Conservation (phyloP, 2,113 vertebrate genomes). For the Charadrius vociferus region DNA sequence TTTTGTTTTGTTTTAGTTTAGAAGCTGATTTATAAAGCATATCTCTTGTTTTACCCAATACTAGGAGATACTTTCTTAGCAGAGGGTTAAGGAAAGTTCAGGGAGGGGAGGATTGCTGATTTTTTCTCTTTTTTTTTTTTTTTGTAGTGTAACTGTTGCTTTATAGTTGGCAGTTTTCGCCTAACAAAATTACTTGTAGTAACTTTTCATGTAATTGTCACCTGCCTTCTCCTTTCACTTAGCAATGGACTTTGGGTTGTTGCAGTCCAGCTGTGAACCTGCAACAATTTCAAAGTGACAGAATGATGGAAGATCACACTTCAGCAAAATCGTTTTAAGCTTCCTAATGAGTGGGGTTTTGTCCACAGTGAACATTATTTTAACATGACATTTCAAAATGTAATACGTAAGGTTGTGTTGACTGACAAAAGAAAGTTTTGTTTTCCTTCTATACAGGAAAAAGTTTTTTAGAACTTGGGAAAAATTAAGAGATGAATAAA, state of each 20-base stretch:
- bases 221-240: constrained; percentile 2
- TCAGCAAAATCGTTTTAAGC: constrained; percentile 29
- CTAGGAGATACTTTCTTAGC: neutral
- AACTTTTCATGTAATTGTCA: neutral
- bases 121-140: neutral
- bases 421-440: neutral
- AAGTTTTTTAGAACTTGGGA: neutral
- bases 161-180: neutral
- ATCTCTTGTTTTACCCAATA: neutral
- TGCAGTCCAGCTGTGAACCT: neutral
- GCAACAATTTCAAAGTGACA: constrained; percentile 27
- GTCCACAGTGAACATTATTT: neutral
- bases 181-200: neutral
- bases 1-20: neutral
- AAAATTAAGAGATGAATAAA: neutral
- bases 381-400: neutral
- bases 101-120: rapidly evolving
- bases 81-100: neutral
- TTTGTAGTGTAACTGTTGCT: neutral
- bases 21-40: neutral
- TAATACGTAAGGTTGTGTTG: neutral
- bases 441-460: neutral
- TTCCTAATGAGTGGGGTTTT: neutral
- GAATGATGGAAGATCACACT: constrained; percentile 16
- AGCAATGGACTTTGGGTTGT: neutral